Base-by-base conservation (phyloP, 1,140 invertebrate species). In the Artemia franciscana region DNA sequence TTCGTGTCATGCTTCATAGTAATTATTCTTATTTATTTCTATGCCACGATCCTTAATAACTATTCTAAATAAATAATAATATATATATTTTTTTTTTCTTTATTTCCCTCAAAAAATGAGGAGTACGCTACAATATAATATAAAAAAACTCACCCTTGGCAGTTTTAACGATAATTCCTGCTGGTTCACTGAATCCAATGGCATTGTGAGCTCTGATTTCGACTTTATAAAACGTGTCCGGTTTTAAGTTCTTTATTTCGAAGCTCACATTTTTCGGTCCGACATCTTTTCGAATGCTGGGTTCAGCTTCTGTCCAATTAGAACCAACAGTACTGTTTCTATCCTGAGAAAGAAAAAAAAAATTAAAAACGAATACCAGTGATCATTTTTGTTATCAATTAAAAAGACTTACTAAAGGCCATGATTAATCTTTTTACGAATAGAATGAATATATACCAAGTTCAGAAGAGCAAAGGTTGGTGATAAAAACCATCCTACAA, bases 141-240 rank as follows among this genome's bases (percentile, higher is more conserved):
- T 39, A 21, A 24, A 23, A 18, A 21, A 39, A 64, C 69, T 63
- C 70, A 74, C 88, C 88, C 80, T 82, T 78, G 67, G 85, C 82
- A 51, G 89, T 92, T 74, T 83, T 85, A 68, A 93, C 78, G 69
- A 82, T 79, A 58, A 86, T 78, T 67, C 81, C 76, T 5, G 82
- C 82, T 1, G 86, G 81, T 56, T 78, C 72, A 65, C 88, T 88
- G 71, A 74, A 83, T 57, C 88, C 89, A 58, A 92, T 84, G 7
- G 77, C 72, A 73, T 94, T 94, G 68, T 86, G 85, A 12, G 90
- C 90, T 68, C 80, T 77, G 23, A 93, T 73, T 70, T 90, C 84
- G 66, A 88, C 80, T 67, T 78, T 80, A 75, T 94, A 93, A 62
- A 78, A 81, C 0, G 84, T 85, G 68, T 90, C 83, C 0, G 86